Base-by-base conservation (phyloP, 2,888 invertebrate species). In the Drosophila vallismaia region DNA sequence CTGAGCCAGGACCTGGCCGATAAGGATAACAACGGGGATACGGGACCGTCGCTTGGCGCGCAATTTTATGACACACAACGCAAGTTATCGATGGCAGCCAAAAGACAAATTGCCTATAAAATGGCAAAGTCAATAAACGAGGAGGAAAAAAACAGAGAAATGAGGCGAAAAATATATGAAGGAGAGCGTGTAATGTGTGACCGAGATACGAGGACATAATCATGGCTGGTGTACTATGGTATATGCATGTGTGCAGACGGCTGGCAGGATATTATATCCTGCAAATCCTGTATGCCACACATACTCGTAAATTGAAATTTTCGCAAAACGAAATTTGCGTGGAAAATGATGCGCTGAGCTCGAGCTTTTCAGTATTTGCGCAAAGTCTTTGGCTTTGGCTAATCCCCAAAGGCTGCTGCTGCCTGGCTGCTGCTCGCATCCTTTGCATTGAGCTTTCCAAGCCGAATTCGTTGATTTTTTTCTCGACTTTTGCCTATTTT, bases 331-430 rank as follows among this genome's bases (percentile, higher is more conserved):
- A 70, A 54, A 71, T 70, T 63, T 70, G 53, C 59, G 62, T 53
- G 45, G 71, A 62, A 70, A 70, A 70, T 70, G 71, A 70, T 70
- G 70, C 70, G 70, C 63, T 71, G 63, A 71, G 71, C 62, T 14
- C 77, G 78, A 81, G 81, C 81, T 81, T 81, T 81, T 84, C 84
- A 75, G 77, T 81, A 86, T 81, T 81, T 84, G 84, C 81, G 69
- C 78, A 80, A 84, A 69, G 81, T 71, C 78, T 83, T 76, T 80
- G 84, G 63, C 66, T 72, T 69, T 46, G 55, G 79, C 80, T 81
- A 80, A 86, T 81, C 80, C 71, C 38, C 45, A 31, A 28, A 64
- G 52, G 28, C 62, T 67, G 46, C 76, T 77, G 71, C 19, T 19
- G 19, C 19, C 19, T 19, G 19, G 19, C 19, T 67, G 46, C 76